Evolutionary conservation across 2,113 vertebrate genomes (phyloP).

Genomic region (Hippopotamus amphibius): DNA sequence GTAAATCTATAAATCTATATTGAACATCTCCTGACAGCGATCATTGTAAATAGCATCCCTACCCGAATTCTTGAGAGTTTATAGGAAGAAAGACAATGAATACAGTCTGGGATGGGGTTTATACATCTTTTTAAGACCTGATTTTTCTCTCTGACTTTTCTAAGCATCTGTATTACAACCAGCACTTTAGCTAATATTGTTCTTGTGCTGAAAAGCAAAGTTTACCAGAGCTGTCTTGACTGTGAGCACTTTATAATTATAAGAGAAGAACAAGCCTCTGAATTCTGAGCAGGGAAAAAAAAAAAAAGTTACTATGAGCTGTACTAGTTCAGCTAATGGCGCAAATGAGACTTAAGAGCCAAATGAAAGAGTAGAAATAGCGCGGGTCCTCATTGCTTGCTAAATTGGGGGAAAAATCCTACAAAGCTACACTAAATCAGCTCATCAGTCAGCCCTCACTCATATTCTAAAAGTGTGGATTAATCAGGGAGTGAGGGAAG

Average conservation of each 20-base stretch:
- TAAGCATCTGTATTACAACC: neutral
- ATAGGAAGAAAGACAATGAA: slow-evolving; percentile 41
- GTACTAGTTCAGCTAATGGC: slow-evolving; percentile 31
- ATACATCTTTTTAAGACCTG: slow-evolving; percentile 54
- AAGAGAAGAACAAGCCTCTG: slow-evolving; percentile 40
- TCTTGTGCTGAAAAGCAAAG: slow-evolving; percentile 68
- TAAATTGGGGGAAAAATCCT: slow-evolving; percentile 80
- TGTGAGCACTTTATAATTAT: slow-evolving; percentile 63
- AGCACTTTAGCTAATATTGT: slow-evolving; percentile 58
- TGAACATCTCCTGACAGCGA: slow-evolving; percentile 39
- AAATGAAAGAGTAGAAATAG: slow-evolving; percentile 73
- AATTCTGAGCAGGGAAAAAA: slow-evolving; percentile 17
- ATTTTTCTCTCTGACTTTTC: neutral
- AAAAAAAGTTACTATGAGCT: slow-evolving; percentile 32
- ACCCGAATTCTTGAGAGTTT: slow-evolving; percentile 13
- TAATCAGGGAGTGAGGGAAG: slow-evolving; percentile 74
- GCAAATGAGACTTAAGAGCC: slow-evolving; percentile 76
- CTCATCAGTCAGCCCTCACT: slow-evolving; percentile 75
- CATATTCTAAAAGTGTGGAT: slow-evolving; percentile 62
- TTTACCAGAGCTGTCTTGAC: slow-evolving; percentile 27
- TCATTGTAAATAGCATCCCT: neutral
- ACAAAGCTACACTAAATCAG: slow-evolving; percentile 75
- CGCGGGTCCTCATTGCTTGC: slow-evolving; percentile 69
- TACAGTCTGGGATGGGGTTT: slow-evolving; percentile 28
- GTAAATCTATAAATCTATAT: slow-evolving; percentile 45